Evolutionary conservation across 2,888 invertebrate genomes (phyloP).

Genomic region (Metacarcinus magister): DNA sequence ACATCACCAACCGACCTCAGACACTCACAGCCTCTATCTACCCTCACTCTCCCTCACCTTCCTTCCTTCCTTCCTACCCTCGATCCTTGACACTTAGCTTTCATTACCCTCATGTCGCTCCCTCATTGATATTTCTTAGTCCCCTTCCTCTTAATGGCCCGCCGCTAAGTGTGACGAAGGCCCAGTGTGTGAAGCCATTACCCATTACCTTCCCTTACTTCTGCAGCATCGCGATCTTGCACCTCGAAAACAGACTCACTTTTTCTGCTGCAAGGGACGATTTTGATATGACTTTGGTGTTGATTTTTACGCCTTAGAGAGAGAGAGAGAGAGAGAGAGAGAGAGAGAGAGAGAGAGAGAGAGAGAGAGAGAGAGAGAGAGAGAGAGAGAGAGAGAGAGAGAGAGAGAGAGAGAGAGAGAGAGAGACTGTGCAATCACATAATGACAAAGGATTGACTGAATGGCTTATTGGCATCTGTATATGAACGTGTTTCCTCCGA

Average conservation of each 20-base stretch:
- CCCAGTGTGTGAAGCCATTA: not conserved
- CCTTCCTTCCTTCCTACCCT: not conserved
- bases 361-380: slow-evolving; percentile 46
- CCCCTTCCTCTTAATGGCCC: not conserved
- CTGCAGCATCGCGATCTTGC: not conserved
- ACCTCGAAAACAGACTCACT: not conserved
- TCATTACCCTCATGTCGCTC: not conserved
- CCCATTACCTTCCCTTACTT: not conserved
- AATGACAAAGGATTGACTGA: slow-evolving; percentile 7
- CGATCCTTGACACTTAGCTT: not conserved
- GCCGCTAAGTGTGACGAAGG: slow-evolving; percentile 39
- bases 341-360: slow-evolving; percentile 58
- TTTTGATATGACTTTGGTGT: not conserved
- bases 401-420: slow-evolving; percentile 52
- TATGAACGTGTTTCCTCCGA: not conserved
- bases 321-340: slow-evolving; percentile 49
- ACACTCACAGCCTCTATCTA: too few relatives aligned
- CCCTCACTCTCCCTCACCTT: not conserved
- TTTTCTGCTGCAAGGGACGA: not conserved
- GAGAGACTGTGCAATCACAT: not conserved
- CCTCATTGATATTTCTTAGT: slow-evolving; percentile 31
- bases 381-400: not conserved
- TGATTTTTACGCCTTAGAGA: not conserved
- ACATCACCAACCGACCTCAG: too few relatives aligned
- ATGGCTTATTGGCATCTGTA: not conserved